Conservation (phyloP, 1,140 invertebrate genomes). For the Tetramorium alpestre region DNA sequence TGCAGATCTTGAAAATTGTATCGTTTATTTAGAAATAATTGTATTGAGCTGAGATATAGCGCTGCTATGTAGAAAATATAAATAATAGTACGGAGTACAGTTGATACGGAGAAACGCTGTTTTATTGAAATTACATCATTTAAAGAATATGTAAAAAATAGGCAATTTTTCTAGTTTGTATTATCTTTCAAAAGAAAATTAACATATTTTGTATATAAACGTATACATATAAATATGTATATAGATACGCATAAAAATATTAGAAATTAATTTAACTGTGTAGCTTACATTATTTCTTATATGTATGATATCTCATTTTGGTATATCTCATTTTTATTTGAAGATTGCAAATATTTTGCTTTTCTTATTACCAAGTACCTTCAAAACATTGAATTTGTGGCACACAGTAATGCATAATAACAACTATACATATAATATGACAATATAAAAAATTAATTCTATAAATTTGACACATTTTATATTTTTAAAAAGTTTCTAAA, state of each 20-base stretch:
- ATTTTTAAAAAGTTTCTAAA: neutral
- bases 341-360: neutral
- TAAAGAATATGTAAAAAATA: neutral
- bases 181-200: neutral
- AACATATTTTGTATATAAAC: neutral
- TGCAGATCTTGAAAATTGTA: slow-evolving; percentile 42
- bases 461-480: neutral
- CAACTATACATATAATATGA: neutral
- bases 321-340: neutral
- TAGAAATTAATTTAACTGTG: neutral
- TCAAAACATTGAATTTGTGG: neutral
- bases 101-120: neutral
- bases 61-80: neutral
- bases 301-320: no score
- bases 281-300: no score
- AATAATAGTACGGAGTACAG: neutral
- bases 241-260: neutral
- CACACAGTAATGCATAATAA: neutral
- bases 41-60: neutral
- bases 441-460: slow-evolving; percentile 7
- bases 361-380: neutral
- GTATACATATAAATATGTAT: neutral
- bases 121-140: slow-evolving; percentile 5
- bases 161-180: neutral
- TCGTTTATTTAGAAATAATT: slow-evolving; percentile 31